These are phyloP conservation scores for Pagrus major DNA, from an alignment of 2,113 vertebrate genomes.

Conservation along the genomic window DNA sequence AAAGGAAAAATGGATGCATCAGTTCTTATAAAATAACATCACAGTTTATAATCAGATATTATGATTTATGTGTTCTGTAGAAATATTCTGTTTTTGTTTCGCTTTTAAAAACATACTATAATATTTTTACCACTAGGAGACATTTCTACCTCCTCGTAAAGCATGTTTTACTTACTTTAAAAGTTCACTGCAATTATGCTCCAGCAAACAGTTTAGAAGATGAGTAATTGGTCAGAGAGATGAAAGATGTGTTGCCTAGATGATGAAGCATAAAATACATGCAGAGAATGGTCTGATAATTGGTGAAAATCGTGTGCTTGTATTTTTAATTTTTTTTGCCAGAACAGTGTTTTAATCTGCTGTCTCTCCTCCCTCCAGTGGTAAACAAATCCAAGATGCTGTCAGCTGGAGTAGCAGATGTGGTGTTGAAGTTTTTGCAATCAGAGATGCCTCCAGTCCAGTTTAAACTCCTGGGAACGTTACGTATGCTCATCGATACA, in stretches of 20 bases:
- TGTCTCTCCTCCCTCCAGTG: slow-evolving; percentile 84
- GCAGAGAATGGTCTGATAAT: neutral
- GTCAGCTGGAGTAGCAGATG: slow-evolving; percentile 92
- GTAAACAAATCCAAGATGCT: slow-evolving; percentile 99
- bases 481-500: slow-evolving; percentile 98
- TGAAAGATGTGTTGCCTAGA: neutral
- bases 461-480: slow-evolving; percentile 96
- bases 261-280: neutral
- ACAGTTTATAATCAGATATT: no score
- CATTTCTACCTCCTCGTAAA: no score
- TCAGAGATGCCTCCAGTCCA: slow-evolving; percentile 99
- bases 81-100: no score
- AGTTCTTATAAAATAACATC: no score
- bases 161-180: no score
- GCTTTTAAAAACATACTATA: no score
- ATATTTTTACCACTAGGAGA: no score
- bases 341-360: neutral
- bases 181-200: no score
- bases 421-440: slow-evolving; percentile 95
- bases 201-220: neutral
- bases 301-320: neutral
- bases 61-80: no score
- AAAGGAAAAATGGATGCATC: no score
- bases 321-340: neutral
- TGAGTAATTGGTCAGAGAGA: neutral